Base-by-base conservation (phyloP, 1,140 invertebrate genomes). In the Agrilus planipennis region DNA sequence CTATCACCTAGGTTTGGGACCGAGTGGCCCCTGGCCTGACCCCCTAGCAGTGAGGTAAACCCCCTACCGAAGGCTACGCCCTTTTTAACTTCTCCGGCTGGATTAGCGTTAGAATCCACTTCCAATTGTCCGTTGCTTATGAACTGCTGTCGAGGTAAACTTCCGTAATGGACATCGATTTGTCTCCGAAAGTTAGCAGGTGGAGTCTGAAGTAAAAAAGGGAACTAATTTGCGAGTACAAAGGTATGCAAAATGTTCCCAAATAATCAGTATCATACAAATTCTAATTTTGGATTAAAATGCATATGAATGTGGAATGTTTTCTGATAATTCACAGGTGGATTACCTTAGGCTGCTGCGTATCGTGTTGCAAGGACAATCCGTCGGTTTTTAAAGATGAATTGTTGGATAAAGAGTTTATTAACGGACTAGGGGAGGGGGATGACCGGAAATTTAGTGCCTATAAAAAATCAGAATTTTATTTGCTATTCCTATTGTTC, bases 1-100 rank as follows among this genome's bases (percentile, higher is more conserved):
- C 52, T 60, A 54, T 62, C 58, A 91, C 88, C 87, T 89, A 92
- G 67, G 70, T 89, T 86, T 46, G 89, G 89, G 52, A 89, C 85
- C 55, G 87, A 91, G 53, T 78, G 81, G 65, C 87, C 88, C 67
- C 84, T 76, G 67, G 69, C 65, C 67, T 69, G 67, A 67, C 66
- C 70, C 67, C 73, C 72, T 68, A 78, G 62, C 54, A 75, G 68
- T 54, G 62, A 58, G 56, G 69, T 62, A 59, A 73, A 65, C 58
- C 71, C 69, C 76, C 78, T 81, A 76, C 79, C 79, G 64, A 84
- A 81, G 41, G 67, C 72, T 37, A 78, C 76, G 47, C 68, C 70
- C 58, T 72, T 73, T 50, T 66, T 75, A 12, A 57, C 47, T 16
- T 60, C 52, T 45, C 47, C 42, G 17, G 53, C 22, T 15, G 56